Conservation (phyloP, 2,113 vertebrate genomes). For the Candoia aspera region DNA sequence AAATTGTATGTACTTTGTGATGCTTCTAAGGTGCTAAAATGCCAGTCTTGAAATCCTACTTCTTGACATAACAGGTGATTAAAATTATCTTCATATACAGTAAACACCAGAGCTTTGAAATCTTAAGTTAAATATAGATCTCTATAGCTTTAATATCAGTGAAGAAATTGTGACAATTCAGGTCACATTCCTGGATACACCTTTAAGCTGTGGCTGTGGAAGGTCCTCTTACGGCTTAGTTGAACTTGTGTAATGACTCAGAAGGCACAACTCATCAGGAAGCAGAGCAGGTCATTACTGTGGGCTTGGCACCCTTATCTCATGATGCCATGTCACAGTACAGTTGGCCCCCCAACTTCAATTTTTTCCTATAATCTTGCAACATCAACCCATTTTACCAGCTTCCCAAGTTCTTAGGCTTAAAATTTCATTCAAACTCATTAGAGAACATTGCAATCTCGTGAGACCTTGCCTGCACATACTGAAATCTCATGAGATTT, state of each 20-base stretch:
- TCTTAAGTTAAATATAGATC: neutral
- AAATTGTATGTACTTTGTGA: neutral
- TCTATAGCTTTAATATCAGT: neutral
- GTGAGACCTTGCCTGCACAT: neutral
- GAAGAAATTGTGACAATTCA: neutral
- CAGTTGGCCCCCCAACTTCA: neutral
- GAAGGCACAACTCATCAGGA: neutral
- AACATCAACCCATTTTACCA: neutral
- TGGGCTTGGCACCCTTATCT: neutral
- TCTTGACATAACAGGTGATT: neutral
- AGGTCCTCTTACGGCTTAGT: neutral
- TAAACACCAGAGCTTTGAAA: neutral
- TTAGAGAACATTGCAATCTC: neutral
- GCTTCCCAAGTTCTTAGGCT: neutral
- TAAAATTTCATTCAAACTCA: neutral
- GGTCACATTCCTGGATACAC: neutral
- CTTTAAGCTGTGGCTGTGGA: neutral
- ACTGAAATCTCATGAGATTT: neutral
- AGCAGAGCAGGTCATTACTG: neutral
- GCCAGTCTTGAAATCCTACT: neutral
- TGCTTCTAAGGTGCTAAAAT: neutral
- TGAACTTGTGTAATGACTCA: neutral
- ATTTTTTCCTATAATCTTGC: neutral
- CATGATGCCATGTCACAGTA: neutral
- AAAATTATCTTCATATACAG: neutral